These are phyloP conservation scores for Nasalis larvatus DNA, from an alignment of 2,113 vertebrate species.

Conservation along the genomic window DNA sequence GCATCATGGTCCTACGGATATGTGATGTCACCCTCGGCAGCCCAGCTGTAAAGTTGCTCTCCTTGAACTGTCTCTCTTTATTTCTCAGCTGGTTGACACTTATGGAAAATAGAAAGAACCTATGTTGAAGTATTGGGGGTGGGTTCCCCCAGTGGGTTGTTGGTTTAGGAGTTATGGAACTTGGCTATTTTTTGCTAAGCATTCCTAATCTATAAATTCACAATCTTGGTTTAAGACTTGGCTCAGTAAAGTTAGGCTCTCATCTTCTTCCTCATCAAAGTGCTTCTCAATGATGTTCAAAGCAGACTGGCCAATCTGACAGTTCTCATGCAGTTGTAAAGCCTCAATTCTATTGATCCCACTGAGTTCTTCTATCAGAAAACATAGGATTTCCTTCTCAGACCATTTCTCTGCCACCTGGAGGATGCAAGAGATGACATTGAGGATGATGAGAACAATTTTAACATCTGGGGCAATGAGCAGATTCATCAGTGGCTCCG, in stretches of 20 bases:
- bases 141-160: neutral
- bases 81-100: too few relatives aligned
- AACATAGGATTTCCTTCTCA: constrained; percentile 86
- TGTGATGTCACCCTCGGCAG: too few relatives aligned
- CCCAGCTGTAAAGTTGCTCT: too few relatives aligned
- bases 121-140: too few relatives aligned
- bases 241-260: neutral
- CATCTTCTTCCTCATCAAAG: constrained; percentile 83
- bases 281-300: constrained; percentile 89
- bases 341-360: constrained; percentile 91
- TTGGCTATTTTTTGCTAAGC: neutral
- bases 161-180: neutral
- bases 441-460: constrained; percentile 88
- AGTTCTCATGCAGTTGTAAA: constrained; percentile 91
- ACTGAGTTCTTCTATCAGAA: constrained; percentile 89
- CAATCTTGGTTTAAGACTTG: neutral
- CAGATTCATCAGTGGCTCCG: constrained; percentile 90
- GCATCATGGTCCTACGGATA: too few relatives aligned
- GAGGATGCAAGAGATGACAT: constrained; percentile 90
- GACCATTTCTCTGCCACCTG: constrained; percentile 89
- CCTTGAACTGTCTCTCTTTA: too few relatives aligned
- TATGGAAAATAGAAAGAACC: too few relatives aligned
- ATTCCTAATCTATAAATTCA: neutral
- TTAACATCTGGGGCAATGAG: constrained; percentile 89
- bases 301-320: constrained; percentile 85